These are phyloP conservation scores for Rafetus swinhoei DNA, from an alignment of 2,113 vertebrate species.

Conservation along the genomic window DNA sequence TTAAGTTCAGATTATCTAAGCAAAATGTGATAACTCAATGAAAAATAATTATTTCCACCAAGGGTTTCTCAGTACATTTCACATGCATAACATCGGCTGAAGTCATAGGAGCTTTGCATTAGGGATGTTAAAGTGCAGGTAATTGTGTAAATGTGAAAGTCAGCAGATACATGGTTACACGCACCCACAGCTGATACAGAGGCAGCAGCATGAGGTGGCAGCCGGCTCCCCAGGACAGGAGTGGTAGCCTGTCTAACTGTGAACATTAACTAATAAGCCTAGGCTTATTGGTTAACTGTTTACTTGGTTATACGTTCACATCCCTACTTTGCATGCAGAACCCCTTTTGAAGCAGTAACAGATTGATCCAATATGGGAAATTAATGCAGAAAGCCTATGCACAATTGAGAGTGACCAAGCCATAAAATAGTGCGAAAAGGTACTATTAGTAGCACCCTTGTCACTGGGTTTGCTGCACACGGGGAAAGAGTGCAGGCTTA, in stretches of 20 bases:
- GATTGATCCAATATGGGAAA: conserved; percentile 9
- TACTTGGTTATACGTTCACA: too few relatives aligned
- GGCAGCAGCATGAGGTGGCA: too few relatives aligned
- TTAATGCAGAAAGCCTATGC: conserved; percentile 10
- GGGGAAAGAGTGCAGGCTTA: too few relatives aligned
- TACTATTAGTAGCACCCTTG: neutral
- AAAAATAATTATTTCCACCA: neutral
- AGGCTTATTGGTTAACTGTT: too few relatives aligned
- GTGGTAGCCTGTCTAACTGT: too few relatives aligned
- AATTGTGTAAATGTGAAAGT: too few relatives aligned
- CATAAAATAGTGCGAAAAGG: neutral
- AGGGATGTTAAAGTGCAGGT: too few relatives aligned
- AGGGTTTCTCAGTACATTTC: neutral
- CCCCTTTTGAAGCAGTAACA: neutral
- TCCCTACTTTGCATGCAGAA: neutral
- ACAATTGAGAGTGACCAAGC: conserved; percentile 17
- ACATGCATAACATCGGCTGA: neutral
- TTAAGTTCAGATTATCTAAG: neutral
- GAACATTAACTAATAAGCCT: too few relatives aligned
- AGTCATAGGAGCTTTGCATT: neutral
- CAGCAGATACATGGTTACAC: too few relatives aligned
- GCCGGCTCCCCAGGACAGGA: too few relatives aligned
- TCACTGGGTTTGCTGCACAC: neutral
- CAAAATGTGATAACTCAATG: neutral
- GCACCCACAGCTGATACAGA: too few relatives aligned